A percentile compares a stretch with the other conserved stretches of the same genome.
phyloP scores from a whole-genome alignment of 2,888 invertebrate species.

The Trichopoda pennipes region DNA sequence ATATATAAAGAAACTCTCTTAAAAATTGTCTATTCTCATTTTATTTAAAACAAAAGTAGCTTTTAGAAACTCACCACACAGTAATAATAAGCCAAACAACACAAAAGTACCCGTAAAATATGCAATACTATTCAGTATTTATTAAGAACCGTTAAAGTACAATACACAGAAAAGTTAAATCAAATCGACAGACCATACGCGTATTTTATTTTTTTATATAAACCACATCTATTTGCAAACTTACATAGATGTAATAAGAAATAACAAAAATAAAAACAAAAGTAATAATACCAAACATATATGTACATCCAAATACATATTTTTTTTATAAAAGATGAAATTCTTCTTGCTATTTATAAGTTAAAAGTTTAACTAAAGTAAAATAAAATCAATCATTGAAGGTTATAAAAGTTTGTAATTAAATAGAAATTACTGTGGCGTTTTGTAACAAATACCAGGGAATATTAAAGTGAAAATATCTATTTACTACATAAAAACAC shows the following conservation, averaged over 20 bases:
- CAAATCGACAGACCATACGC: conserved; percentile 55
- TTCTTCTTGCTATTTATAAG: conserved; percentile 32
- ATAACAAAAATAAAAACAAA: conserved; percentile 45
- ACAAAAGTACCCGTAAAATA: conserved; percentile 49
- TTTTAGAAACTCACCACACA: conserved; percentile 46
- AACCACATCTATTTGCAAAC: conserved; percentile 37
- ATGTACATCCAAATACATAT: background rate
- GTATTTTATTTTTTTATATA: conserved; percentile 59
- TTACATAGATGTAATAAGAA: conserved; percentile 23
- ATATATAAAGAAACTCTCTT: conserved; percentile 37
- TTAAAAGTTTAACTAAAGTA: conserved; percentile 12
- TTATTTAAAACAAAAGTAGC: background rate
- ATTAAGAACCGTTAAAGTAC: conserved; percentile 61
- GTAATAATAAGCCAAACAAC: conserved; percentile 28
- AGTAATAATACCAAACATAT: conserved; percentile 22
- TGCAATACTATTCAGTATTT: conserved; percentile 62
- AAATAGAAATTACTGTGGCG: conserved; percentile 20
- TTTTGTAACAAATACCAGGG: conserved; percentile 9
- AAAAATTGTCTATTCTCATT: background rate
- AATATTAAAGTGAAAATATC: conserved; percentile 46
- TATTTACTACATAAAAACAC: background rate
- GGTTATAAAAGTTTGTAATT: background rate
- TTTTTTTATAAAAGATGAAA: conserved; percentile 21
- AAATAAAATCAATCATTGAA: conserved; percentile 2
- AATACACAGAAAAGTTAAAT: conserved; percentile 44